Evolutionary conservation across 2,888 invertebrate genomes (phyloP).

Genomic region (Girardia tigrina): DNA sequence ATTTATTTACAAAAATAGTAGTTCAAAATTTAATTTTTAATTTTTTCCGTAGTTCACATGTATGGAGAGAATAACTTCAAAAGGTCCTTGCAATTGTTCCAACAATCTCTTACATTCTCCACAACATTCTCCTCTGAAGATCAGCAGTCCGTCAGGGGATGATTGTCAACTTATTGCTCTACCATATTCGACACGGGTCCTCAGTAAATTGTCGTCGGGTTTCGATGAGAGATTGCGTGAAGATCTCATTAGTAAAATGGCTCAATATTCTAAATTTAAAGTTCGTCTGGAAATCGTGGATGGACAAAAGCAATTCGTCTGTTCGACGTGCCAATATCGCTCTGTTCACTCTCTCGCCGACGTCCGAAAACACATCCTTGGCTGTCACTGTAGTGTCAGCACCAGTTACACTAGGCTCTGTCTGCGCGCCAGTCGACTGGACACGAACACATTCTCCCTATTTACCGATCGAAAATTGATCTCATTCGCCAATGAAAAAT

Average conservation of each 20-base stretch:
- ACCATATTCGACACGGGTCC: conserved; percentile 34
- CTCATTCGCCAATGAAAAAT: conserved; percentile 25
- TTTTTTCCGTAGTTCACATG: too few relatives aligned
- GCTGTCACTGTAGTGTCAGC: conserved; percentile 33
- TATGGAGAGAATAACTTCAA: not conserved
- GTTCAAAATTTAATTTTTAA: too few relatives aligned
- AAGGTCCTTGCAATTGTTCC: not conserved
- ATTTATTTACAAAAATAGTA: too few relatives aligned
- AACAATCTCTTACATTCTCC: not conserved
- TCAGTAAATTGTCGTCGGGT: conserved; percentile 21
- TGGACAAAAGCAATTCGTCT: conserved; percentile 25
- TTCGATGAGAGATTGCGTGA: not conserved
- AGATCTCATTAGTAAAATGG: conserved; percentile 31
- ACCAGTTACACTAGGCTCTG: conserved; percentile 32
- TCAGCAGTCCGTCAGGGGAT: not conserved
- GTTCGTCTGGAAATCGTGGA: conserved; percentile 25
- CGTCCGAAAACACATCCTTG: conserved; percentile 35
- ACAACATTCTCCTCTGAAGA: not conserved
- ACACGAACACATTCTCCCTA: conserved; percentile 19
- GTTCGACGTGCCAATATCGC: conserved; percentile 26
- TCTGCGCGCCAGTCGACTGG: conserved; percentile 31
- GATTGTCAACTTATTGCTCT: conserved; percentile 29
- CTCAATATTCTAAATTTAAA: conserved; percentile 29
- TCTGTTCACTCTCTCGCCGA: conserved; percentile 34
- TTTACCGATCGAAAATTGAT: conserved; percentile 26